These are phyloP conservation scores for Etheostoma nigrum DNA, from an alignment of 2,797 vertebrate species.

Conservation along the genomic window DNA sequence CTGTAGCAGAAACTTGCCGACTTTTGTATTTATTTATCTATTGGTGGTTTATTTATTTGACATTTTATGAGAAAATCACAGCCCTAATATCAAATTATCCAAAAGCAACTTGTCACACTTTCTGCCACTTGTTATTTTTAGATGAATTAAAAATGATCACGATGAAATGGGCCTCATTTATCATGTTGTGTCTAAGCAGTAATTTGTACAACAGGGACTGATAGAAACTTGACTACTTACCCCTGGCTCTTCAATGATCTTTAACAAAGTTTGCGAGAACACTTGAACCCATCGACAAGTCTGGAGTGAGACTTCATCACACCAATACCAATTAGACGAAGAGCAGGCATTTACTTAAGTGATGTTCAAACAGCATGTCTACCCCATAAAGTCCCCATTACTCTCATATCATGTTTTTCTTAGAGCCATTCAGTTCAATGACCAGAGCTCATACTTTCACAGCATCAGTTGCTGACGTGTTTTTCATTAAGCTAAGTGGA, in stretches of 20 bases:
- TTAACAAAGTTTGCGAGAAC: constrained; percentile 65
- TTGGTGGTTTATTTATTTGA: constrained; percentile 13
- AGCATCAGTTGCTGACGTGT: constrained; percentile 49
- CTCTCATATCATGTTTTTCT: constrained; percentile 63
- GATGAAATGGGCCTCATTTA: constrained; percentile 22
- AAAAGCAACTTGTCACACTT: not conserved
- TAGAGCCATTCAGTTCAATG: constrained; percentile 53
- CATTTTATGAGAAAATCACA: constrained; percentile 6
- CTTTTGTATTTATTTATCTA: constrained; percentile 23
- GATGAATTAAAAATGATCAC: not conserved
- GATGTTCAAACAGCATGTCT: constrained; percentile 69
- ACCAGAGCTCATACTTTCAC: constrained; percentile 55
- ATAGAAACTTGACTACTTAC: constrained; percentile 48
- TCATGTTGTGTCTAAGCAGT: constrained; percentile 14
- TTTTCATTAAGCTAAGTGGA: constrained; percentile 79
- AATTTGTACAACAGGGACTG: constrained; percentile 17
- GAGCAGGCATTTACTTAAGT: constrained; percentile 74
- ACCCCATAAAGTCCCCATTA: constrained; percentile 74
- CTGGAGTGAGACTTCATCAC: constrained; percentile 64
- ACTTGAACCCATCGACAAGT: constrained; percentile 55
- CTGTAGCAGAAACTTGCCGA: constrained; percentile 3
- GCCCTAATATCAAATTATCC: not conserved
- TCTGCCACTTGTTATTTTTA: not conserved
- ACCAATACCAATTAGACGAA: constrained; percentile 75
- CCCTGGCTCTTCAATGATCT: constrained; percentile 55